These are phyloP conservation scores for Vanacampus margaritifer DNA, from an alignment of 2,113 vertebrate species.

Conservation along the genomic window DNA sequence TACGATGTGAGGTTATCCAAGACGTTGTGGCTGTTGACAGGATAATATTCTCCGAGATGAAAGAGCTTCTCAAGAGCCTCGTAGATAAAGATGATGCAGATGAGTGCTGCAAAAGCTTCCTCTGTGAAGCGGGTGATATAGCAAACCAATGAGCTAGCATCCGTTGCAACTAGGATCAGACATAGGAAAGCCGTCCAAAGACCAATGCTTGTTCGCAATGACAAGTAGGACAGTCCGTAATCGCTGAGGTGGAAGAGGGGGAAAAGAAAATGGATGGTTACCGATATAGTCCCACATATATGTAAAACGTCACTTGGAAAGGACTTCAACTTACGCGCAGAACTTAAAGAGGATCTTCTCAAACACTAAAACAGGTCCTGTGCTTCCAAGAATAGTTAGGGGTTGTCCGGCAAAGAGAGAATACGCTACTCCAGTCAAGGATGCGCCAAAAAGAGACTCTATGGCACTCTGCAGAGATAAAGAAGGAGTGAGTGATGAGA, in stretches of 20 bases:
- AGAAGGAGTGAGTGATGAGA: constrained; percentile 29
- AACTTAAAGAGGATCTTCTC: constrained; percentile 98
- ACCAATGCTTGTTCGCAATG: constrained; percentile 88
- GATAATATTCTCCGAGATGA: constrained; percentile 83
- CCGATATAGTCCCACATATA: background rate
- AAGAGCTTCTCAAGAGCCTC: constrained; percentile 93
- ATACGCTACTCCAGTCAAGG: constrained; percentile 90
- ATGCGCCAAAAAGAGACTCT: constrained; percentile 76
- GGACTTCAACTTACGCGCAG: constrained; percentile 78
- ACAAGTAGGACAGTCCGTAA: constrained; percentile 86
- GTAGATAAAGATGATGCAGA: constrained; percentile 98
- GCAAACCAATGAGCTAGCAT: constrained; percentile 92
- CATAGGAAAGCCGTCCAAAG: constrained; percentile 93
- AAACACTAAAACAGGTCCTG: constrained; percentile 93
- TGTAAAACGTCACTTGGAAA: background rate
- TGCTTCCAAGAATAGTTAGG: constrained; percentile 94
- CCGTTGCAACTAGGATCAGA: constrained; percentile 87
- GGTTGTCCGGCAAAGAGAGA: constrained; percentile 94
- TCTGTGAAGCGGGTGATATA: constrained; percentile 96
- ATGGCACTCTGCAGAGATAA: constrained; percentile 71
- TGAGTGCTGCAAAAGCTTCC: constrained; percentile 91
- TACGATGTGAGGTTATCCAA: constrained; percentile 86
- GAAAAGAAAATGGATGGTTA: background rate
- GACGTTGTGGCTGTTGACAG: constrained; percentile 85
- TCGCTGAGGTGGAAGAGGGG: constrained; percentile 71